phyloP scores from a whole-genome alignment of 2,113 vertebrate genomes.

The Pelecanoides urinatrix region DNA sequence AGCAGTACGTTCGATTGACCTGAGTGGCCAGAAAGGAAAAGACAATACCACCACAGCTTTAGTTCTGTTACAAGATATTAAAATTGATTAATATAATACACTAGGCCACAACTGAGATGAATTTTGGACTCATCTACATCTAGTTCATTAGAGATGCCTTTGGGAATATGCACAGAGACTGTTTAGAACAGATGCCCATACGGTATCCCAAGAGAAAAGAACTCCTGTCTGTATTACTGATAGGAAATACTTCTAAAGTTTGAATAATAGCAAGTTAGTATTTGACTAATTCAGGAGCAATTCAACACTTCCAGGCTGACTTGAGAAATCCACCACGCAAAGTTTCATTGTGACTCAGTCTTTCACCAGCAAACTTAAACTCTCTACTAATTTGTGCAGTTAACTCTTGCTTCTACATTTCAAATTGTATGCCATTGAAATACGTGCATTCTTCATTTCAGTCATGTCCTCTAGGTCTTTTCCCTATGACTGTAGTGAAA shows the following conservation, averaged over 20 bases:
- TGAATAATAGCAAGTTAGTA: not conserved
- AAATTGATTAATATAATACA: not conserved
- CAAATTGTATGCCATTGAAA: not conserved
- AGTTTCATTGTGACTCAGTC: not conserved
- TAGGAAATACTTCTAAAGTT: not conserved
- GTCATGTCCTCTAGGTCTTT: not conserved
- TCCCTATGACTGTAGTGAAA: not conserved
- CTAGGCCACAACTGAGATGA: not conserved
- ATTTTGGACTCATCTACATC: not conserved
- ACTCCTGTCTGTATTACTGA: not conserved
- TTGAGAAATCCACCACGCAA: not conserved
- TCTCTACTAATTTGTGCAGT: not conserved
- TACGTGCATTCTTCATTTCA: fast-evolving
- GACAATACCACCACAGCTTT: not conserved
- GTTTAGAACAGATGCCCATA: not conserved
- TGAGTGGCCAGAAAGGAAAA: constrained; percentile 4
- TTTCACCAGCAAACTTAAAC: not conserved
- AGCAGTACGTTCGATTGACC: constrained; percentile 96
- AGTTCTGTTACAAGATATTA: not conserved
- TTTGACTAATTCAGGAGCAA: constrained; percentile 1
- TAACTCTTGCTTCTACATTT: not conserved
- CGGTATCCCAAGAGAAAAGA: not conserved
- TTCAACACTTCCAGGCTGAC: not conserved
- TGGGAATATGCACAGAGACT: not conserved
- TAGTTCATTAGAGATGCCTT: not conserved